Evolutionary conservation across 2,113 vertebrate genomes (phyloP), one percentile per base, ranked within the genome.

Genomic region (Tetrax tetrax): DNA sequence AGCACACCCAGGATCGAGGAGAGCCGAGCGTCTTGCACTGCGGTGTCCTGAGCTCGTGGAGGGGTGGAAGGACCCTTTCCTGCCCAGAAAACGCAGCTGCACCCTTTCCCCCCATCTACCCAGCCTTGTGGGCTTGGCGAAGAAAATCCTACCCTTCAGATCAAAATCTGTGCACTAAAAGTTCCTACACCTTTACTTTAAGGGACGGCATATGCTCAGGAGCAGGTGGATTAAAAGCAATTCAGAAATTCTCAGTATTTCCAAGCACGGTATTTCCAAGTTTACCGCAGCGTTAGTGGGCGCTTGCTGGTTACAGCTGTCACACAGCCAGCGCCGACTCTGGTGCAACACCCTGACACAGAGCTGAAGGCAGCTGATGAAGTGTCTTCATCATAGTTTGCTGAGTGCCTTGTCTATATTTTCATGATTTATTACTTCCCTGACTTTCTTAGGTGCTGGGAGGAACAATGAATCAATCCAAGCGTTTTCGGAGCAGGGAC

Each of bases 371-470:
- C 79, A 70, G 59, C n/a, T 93, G 90, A 80, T 59, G 78, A 65
- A 96, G 78, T 33, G 47, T 89, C 78, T 85, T 95, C 88, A 90
- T 90, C 90, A 72, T 14, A 83, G 70, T 90, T 86, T 88, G 82
- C 53, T 69, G 87, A 94, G 68, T 60, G 56, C 56, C 53, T 63
- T 93, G 91, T 92, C 87, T 90, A 29, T 72, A 57, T 90, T 90
- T 90, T 88, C 66, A 43, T 94, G 88, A 97, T 94, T 93, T 95
- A 96, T 96, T 83, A 80, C 87, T 93, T 96, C 50, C 75, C 72
- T 33, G 50, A 79, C 68, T 95, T 91, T 65, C 87, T 61, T 63
- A 70, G 57, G 50, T 83, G 66, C 83, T 89, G 61, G 81, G 70
- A 91, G 83, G 83, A 96, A 38, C 82, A 92, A 83, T 69, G 89